Conservation (phyloP, 2,797 vertebrate species). For the Channallabes apus region DNA sequence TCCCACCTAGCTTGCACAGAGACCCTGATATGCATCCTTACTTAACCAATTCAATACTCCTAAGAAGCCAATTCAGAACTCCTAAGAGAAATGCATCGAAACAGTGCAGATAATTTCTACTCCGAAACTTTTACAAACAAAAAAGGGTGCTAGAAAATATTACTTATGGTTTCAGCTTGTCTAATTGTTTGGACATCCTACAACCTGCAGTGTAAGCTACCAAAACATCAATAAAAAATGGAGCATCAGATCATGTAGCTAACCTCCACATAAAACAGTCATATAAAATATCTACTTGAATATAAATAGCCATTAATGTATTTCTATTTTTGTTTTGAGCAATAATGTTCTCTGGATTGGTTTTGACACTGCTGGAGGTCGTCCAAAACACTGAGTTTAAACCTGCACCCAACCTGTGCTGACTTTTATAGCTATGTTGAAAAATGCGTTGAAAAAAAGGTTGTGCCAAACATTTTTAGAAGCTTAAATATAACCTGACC, state of each 20-base stretch:
- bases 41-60: conserved; percentile 25
- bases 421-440: conserved; percentile 5
- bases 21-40: conserved; percentile 41
- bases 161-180: neutral
- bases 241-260: neutral
- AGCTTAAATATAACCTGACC: conserved; percentile 48
- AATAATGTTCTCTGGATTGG: neutral
- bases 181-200: neutral
- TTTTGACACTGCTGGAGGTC: neutral
- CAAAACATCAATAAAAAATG: neutral
- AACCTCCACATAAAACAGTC: neutral
- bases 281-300: neutral
- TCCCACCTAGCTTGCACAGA: conserved; percentile 59
- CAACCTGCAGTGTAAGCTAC: neutral
- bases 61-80: neutral
- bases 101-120: neutral
- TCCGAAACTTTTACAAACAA: neutral
- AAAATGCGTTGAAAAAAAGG: conserved; percentile 23
- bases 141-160: neutral
- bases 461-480: neutral
- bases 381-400: neutral
- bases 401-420: neutral
- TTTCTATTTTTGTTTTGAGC: neutral
- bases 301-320: neutral
- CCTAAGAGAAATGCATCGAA: conserved; percentile 5